Evolutionary conservation across 2,113 vertebrate genomes (phyloP).

Genomic region (Sebastes schlegelii): DNA sequence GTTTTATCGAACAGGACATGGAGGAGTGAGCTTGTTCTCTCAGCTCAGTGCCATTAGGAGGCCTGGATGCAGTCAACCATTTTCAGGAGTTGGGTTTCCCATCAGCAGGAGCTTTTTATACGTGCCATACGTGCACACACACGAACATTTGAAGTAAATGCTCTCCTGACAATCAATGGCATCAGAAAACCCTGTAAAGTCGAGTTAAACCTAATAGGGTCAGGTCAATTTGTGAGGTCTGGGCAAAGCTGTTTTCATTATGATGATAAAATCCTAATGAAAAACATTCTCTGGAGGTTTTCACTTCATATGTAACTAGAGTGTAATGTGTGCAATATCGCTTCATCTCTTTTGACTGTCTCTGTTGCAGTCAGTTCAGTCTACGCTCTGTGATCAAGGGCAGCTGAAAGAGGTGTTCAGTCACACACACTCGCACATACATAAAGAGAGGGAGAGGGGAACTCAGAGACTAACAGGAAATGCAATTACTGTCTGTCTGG

Average conservation of each 20-base stretch:
- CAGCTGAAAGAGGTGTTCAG: conserved; percentile 49
- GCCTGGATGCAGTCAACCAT: conserved; percentile 58
- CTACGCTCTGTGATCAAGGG: conserved; percentile 10
- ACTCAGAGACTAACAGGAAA: conserved; percentile 79
- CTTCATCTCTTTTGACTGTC: conserved; percentile 38
- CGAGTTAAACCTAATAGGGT: conserved; percentile 41
- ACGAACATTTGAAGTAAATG: conserved; percentile 19
- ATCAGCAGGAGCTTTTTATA: conserved; percentile 60
- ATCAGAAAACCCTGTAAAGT: conserved; percentile 52
- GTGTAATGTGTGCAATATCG: conserved; percentile 10
- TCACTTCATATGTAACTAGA: conserved; percentile 7
- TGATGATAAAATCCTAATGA: conserved; percentile 48
- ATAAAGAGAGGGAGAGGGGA: background rate
- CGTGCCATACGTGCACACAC: conserved; percentile 45
- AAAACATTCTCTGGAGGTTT: conserved; percentile 44
- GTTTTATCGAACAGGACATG: conserved; percentile 78
- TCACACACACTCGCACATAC: conserved; percentile 25
- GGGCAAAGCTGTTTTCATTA: conserved; percentile 42
- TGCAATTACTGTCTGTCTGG: conserved; percentile 82
- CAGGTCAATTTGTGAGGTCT: conserved; percentile 56
- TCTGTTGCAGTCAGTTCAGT: conserved; percentile 15
- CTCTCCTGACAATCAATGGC: conserved; percentile 44
- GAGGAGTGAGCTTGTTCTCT: conserved; percentile 72
- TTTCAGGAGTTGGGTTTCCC: conserved; percentile 46
- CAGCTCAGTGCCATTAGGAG: conserved; percentile 66